Evolutionary conservation across 2,113 vertebrate genomes (phyloP), one percentile per base, ranked within the genome.

Genomic region (Hypanus sabinus): DNA sequence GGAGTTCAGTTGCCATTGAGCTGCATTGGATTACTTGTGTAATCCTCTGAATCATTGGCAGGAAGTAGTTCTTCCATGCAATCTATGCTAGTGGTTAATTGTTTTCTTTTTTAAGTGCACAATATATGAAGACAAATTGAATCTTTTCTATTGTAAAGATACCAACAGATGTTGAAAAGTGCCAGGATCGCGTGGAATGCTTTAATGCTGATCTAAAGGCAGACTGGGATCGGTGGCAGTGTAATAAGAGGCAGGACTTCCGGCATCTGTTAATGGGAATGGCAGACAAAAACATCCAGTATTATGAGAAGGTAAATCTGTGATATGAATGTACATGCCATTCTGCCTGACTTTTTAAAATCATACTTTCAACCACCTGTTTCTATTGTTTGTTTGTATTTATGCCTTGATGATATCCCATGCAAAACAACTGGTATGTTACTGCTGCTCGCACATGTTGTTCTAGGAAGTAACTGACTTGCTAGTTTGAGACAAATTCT

Each of bases 201-300:
- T 99, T 99, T 95, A 99, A 99, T 12, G 99, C 99, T 0, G 99
- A 99, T 94, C 96, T 99, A 95, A 99, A 99, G 95, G 99, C 99
- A 0, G 99, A 99, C 96, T 98, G 98, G 99, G 99, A 99, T 94
- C 97, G 99, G 95, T 99, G 99, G 99, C 98, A 99, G 95, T 97
- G 96, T 96, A 99, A 97, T 96, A 99, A 99, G 96, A 97, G 98
- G 60, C 98, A 99, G 94, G 99, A 99, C 95, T 99, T 99, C 88
- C 97, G 98, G 95, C 98, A 99, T 96, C 97, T 99, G 71, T 97
- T 99, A 75, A 98, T 98, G 90, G 97, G 98, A 75, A 98, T 98
- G 97, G 98, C 99, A 0, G 98, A 99, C 96, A 99, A 97, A 96
- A 99, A 99, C 96, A 98, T 99, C 95, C 98, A 97, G 94, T 98